Base-by-base conservation (phyloP, 2,888 invertebrate genomes). In the Trichacis sp. region DNA sequence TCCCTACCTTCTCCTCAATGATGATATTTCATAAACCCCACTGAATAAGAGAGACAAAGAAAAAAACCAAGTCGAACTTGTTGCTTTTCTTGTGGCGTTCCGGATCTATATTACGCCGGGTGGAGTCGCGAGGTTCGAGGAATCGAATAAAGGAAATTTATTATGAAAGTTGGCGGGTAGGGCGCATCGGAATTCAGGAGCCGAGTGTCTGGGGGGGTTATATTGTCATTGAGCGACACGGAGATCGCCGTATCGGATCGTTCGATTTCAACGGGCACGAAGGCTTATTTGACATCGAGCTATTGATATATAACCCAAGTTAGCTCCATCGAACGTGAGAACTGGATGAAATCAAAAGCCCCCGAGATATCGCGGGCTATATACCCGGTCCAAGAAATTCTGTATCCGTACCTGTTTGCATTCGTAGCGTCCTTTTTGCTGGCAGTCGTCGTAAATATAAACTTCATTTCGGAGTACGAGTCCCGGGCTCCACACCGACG, bases 341-440 rank as follows among this genome's bases (percentile, higher is more conserved):
- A 67, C 67, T 63, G 67, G 67, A 67, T 62, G 67, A 67, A 63
- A 67, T 63, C 56, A 67, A 63, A 67, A 67, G 67, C 67, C 67
- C 63, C 58, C 67, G 67, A 63, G 67, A 63, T 67, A 63, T 60
- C 56, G 59, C 67, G n/a, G 54, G 63, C 53, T 59, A 61, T 61
- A 57, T 58, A n/a, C 51, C 57, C 60, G 49, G 59, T 50, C 58
- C 59, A 56, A 67, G 56, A 67, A 67, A 66, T 66, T 62, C 55
- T 66, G 66, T 62, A 62, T 66, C 66, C 66, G 55, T 66, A 62
- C 66, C 66, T 66, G 66, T 66, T 66, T 66, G 62, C 62, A 59
- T 63, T 67, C 53, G 63, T 53, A 56, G 60, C 50, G 67, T 63
- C 56, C 60, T 60, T 63, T 67, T 63, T 63, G 63, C 60, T 53